Base-by-base conservation (phyloP, 2,888 invertebrate genomes). In the Agrypnus murinus region DNA sequence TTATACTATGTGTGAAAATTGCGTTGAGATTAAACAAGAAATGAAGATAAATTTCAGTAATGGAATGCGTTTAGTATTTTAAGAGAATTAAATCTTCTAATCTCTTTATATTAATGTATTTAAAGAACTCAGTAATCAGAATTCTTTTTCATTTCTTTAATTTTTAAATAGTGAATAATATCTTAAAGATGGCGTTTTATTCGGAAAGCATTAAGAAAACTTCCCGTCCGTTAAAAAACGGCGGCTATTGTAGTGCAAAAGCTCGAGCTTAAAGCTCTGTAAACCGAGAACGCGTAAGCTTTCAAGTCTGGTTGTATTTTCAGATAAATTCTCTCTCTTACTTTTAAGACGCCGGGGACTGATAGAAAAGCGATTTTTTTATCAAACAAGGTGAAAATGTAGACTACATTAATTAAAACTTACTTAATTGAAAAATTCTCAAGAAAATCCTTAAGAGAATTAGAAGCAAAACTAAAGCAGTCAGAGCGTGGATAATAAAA, bases 201-300 rank as follows among this genome's bases (percentile, higher is more conserved):
- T 50, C 55, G 55, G 45, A 25, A 53, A 36, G 62, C 68, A 62
- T 68, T 69, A 63, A 63, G 64, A 64, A 71, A 65, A 45, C 64
- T 60, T 65, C 67, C 63, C 65, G 65, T 65, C 69, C 65, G 69
- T 66, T 69, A 69, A 72, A n/a, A 25, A 72, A 66, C 57, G 65
- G 63, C 58, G 32, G 62, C 69, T 55, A 72, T 72, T 72, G 69
- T 72, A 65, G 65, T 69, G 69, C 69, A 72, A 72, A 72, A 72
- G 69, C 69, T 59, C 58, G 48, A 53, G 63, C 64, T 50, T 58
- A 50, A 64, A 65, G 64, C 69, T 64, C 69, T 69, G 69, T 64
- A 69, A 69, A 69, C 64, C 69, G 69, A 69, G 64, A 58, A 65
- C 69, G 58, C 64, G 69, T 64, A 69, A 69, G 69, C 69, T 69